Evolutionary conservation across 2,888 invertebrate genomes (phyloP).

Genomic region (Ophioninae sp.): DNA sequence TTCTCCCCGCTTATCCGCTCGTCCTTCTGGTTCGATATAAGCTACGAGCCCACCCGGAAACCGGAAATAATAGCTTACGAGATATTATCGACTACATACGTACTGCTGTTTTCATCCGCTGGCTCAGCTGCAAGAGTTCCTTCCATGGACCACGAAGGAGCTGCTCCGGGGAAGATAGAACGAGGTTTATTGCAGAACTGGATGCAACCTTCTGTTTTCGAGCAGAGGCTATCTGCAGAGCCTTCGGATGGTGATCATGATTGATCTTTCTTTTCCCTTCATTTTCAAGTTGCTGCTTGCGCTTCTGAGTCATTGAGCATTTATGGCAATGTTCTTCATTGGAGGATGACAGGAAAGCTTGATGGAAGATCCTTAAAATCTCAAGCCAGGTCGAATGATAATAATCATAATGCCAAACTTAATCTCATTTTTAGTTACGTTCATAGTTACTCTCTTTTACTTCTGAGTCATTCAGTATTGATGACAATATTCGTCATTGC

Average conservation of each 20-base stretch:
- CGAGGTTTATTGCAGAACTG: conserved; percentile 42
- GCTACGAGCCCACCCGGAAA: conserved; percentile 73
- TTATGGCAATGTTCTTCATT: too few species aligned
- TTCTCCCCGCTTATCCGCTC: conserved; percentile 64
- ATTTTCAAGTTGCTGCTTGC: too few species aligned
- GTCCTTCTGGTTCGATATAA: conserved; percentile 73
- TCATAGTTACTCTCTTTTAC: too few species aligned
- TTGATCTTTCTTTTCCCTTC: conserved; percentile 38
- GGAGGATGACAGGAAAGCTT: background rate
- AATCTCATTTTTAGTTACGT: background rate
- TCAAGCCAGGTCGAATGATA: background rate
- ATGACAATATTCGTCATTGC: too few species aligned
- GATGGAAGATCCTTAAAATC: background rate
- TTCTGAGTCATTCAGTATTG: too few species aligned
- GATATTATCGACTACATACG: conserved; percentile 76
- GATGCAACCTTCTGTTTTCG: conserved; percentile 43
- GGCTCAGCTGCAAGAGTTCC: conserved; percentile 41
- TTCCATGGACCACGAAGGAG: conserved; percentile 46
- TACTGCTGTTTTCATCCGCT: conserved; percentile 34
- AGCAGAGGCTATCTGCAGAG: too few species aligned
- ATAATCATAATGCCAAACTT: too few species aligned
- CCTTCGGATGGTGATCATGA: too few species aligned
- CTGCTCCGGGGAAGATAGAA: conserved; percentile 29
- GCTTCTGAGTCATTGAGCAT: too few species aligned
- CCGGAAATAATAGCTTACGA: conserved; percentile 78